Base-by-base conservation (phyloP, 2,888 invertebrate genomes). In the Seladonia tumulorum region DNA sequence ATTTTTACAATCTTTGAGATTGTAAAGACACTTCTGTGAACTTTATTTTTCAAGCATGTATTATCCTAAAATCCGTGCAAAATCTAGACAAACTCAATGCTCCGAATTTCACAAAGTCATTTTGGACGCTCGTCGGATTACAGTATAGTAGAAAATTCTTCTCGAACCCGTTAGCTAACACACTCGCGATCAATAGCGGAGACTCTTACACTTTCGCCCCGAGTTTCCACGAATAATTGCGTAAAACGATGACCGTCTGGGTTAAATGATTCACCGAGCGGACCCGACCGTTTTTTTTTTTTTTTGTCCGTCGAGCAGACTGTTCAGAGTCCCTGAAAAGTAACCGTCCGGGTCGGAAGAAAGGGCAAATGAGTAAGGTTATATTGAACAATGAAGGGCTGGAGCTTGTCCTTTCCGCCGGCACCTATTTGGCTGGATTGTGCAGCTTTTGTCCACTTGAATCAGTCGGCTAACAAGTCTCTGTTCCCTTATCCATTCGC, bases 381-480 rank as follows among this genome's bases (percentile, higher is more conserved):
- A 80, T 79, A 82, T 82, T 57, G 83, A 81, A 88, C 85, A 89
- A 89, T 88, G 86, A 86, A 81, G 75, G 70, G 63, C 47, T 66
- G 47, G 63, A 39, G 76, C 68, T 80, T 87, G 87, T 81, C 80
- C 87, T 80, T 82, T 85, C 68, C 75, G 42, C 35, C 70, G 82
- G 83, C 79, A 76, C 76, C 83, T 79, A 86, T 86, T 83, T 73
- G 81, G 81, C 79, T 66, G 49, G 75, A 89, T 87, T 83, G 77
- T 76, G 79, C 87, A 83, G 85, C 89, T 80, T 89, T 89, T 90
- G 90, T 89, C 85, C 82, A 90, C 75, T 78, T 77, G 83, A 90
- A 89, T 85, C 87, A 88, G 79, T 77, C 87, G 39, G 83, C 90
- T 88, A 90, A 90, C 87, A 89, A 89, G 90, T 90, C 85, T 83